Base-by-base conservation (phyloP, 2,888 invertebrate genomes). In the Arctia plantaginis region DNA sequence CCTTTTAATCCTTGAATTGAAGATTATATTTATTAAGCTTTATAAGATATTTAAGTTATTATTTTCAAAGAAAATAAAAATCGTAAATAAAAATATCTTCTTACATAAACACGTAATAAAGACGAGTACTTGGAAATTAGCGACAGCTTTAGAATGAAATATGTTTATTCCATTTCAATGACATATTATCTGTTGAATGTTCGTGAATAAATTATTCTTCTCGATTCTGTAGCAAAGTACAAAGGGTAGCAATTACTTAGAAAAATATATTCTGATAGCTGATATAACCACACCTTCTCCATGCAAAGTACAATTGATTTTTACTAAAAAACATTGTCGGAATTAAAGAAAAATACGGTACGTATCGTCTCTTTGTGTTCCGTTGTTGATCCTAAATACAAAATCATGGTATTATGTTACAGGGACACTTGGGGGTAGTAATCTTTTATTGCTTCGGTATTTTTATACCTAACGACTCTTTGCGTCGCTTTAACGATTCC, bases 351-450 rank as follows among this genome's bases (percentile, higher is more conserved):
- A 67, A 69, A 71, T 27, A 59, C 20, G 20, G 18, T 27, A 12
- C 27, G 3, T 66, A 27, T 69, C 51, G 59, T 47, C 72, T 59
- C 67, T 72, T 47, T 73, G 68, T 77, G 41, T 77, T 75, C 68
- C 73, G 64, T 69, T 47, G 35, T 47, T 47, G 23, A 33, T 39
- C 30, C n/a, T 77, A 33, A 72, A 64, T 41, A 33, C 6, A 20
- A 64, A 41, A 70, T 70, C 62, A 44, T 64, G 41, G 18, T 39
- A 55, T 10, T 59, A 15, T 18, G 59, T 39, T 59, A 59, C 59
- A 3, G 59, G 12, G 59, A 12, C 70, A 70, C 70, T 41, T 27
- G 41, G 44, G 41, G 27, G 27, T 64, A 64, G 41, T 62, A 62
- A 44, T 30, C 62, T 64, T 70, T 70, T 70, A 70, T 70, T 70